Conservation (phyloP, 1,140 invertebrate genomes). For the Diuraphis noxia region DNA sequence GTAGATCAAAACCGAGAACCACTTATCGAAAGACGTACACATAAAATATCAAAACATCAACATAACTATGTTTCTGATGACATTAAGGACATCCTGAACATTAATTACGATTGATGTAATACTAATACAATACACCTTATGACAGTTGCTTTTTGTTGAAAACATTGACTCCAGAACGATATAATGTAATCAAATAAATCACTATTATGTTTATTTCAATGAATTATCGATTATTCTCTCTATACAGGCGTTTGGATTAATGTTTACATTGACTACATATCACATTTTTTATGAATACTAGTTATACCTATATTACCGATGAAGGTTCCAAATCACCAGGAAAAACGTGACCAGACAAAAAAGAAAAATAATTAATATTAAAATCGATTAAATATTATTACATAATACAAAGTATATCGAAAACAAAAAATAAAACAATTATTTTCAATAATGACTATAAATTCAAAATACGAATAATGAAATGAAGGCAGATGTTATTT, state of each 20-base stretch:
- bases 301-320: background rate
- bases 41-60: slow-evolving; percentile 2
- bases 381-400: background rate
- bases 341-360: background rate
- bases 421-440: background rate
- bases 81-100: background rate
- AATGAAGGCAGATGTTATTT: background rate
- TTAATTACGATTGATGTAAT: background rate
- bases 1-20: background rate
- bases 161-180: background rate
- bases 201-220: background rate
- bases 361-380: background rate
- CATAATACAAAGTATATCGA: too few species aligned
- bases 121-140: background rate
- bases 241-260: background rate
- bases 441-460: background rate
- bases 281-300: background rate
- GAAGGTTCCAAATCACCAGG: background rate
- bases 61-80: background rate
- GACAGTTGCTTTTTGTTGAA: background rate
- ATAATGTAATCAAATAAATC: background rate
- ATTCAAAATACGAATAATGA: background rate
- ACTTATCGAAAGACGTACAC: background rate
- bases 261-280: background rate
- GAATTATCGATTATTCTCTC: background rate